Base-by-base conservation (phyloP, 2,113 vertebrate genomes). In the Gobio gobio region DNA sequence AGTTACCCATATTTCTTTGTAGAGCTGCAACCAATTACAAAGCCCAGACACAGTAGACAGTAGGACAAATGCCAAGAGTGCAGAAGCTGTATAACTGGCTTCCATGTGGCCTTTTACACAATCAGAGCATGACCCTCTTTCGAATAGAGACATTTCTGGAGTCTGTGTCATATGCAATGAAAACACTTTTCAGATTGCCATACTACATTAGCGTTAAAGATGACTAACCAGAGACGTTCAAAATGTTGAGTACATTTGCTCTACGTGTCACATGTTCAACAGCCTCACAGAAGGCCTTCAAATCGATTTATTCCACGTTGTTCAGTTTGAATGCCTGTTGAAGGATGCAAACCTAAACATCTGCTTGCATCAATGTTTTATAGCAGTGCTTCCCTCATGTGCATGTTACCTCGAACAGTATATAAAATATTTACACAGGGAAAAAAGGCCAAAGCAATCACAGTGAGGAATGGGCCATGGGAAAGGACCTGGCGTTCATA, bases 301-400 rank as follows among this genome's bases (percentile, higher is more conserved):
- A 56, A 56, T 20, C 54, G 43, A 58, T 87, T 74, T 82, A 85
- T 91, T 92, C 84, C 84, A 90, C 87, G 85, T 26, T 20, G 45
- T 47, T 56, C 45, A 49, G n/a, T 84, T 58, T 58, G n/a, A 74
- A 64, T 16, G 43, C 20, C 51, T 16, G 33, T 88, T 85, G 85
- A 77, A 68, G 83, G 86, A 91, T 89, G 89, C 90, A 89, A 88
- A 90, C 88, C 78, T 82, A 90, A 88, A 93, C 93, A 94, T 94
- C 92, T 94, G 93, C 89, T 74, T 10, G 74, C 72, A 92, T 94
- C 66, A 75, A 93, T 94, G 77, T 93, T 94, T 92, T 86, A 93
- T 92, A 77, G 87, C 49, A 87, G 90, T 75, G 90, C 83, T 83
- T 54, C 88, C 40, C 88, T 90, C 89, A 66, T 86, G 90, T 89